A percentile compares a stretch with the other conserved stretches of the same genome.
Evolutionary conservation across 2,113 vertebrate genomes (phyloP).

Genomic region (Eolophus roseicapilla): DNA sequence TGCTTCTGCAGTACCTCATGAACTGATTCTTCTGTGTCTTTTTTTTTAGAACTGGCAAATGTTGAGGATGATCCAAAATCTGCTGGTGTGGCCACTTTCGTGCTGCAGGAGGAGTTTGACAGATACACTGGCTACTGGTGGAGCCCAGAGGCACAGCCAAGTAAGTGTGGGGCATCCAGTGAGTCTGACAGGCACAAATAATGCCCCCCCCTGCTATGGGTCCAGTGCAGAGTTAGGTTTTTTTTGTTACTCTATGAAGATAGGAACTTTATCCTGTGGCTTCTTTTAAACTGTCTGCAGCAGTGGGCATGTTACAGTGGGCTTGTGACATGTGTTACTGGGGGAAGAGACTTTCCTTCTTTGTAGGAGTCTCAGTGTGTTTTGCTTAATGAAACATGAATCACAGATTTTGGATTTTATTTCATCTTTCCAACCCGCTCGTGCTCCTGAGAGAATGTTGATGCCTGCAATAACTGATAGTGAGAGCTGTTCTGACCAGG

Average conservation of each 20-base stretch:
- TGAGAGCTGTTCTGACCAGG: slow-evolving; percentile 26
- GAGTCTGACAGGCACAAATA: background rate
- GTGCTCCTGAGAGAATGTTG: background rate
- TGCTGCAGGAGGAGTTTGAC: slow-evolving; percentile 85
- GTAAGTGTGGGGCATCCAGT: slow-evolving; percentile 56
- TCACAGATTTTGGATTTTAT: background rate
- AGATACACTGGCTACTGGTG: slow-evolving; percentile 86
- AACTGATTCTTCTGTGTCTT: slow-evolving; percentile 7
- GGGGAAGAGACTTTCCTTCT: background rate
- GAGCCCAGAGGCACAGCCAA: slow-evolving; percentile 76
- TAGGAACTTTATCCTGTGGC: background rate
- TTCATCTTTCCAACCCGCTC: background rate
- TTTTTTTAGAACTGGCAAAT: slow-evolving; percentile 73
- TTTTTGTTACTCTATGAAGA: background rate
- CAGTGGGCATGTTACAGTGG: background rate
- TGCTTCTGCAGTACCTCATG: background rate
- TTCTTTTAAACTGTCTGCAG: background rate
- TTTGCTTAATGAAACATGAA: background rate
- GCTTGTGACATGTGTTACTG: background rate
- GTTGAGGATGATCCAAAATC: slow-evolving; percentile 81
- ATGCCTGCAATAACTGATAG: background rate
- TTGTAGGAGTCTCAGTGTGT: background rate
- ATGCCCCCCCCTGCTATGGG: background rate
- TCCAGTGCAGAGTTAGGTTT: background rate
- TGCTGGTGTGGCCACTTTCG: slow-evolving; percentile 82